Conservation (phyloP, 2,888 invertebrate genomes). For the Andrena bicolor region DNA sequence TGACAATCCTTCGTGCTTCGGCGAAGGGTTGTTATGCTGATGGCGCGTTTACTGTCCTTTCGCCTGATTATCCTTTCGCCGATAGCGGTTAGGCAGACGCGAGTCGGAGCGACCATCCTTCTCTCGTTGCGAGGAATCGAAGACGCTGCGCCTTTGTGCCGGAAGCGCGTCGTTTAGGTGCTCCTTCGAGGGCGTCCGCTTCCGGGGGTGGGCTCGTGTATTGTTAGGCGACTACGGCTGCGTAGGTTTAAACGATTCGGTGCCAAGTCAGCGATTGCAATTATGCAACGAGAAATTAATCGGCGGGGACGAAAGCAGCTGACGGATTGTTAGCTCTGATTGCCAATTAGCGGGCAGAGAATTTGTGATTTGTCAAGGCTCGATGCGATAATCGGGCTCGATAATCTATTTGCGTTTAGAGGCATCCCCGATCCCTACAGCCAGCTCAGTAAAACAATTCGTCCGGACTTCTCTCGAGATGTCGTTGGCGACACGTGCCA, state of each 20-base stretch:
- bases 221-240: constrained; percentile 62
- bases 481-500: not conserved
- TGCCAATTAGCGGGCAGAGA: constrained; percentile 54
- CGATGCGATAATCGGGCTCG: constrained; percentile 21
- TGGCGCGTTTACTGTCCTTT: constrained; percentile 45
- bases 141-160: constrained; percentile 47
- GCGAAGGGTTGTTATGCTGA: constrained; percentile 34
- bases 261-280: constrained; percentile 68
- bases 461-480: not conserved
- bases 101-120: constrained; percentile 32
- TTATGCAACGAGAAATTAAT: constrained; percentile 70
- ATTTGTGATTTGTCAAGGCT: constrained; percentile 38
- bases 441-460: not conserved
- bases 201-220: constrained; percentile 25
- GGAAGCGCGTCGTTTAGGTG: constrained; percentile 53
- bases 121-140: constrained; percentile 33
- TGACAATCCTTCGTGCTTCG: constrained; percentile 15
- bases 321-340: constrained; percentile 70
- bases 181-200: constrained; percentile 42
- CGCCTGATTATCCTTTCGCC: constrained; percentile 39
- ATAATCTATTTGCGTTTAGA: constrained; percentile 12
- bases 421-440: not conserved
- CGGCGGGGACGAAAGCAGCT: constrained; percentile 61
- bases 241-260: constrained; percentile 57
- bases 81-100: constrained; percentile 50